phyloP scores from a whole-genome alignment of 2,888 invertebrate species.

The Lasioglossum pauxillum region DNA sequence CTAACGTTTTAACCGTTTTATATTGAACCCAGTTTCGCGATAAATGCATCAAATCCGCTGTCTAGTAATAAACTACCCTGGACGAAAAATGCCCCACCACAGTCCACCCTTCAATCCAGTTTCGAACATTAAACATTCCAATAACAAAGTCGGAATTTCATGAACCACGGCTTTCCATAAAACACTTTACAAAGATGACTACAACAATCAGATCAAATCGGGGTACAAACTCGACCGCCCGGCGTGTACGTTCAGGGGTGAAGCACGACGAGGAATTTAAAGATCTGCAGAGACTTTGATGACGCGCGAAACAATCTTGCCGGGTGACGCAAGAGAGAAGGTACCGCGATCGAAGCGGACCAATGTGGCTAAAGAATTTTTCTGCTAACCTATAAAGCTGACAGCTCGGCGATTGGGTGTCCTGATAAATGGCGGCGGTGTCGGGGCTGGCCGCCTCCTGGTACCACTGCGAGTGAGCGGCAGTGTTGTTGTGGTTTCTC shows the following conservation, averaged over 20 bases:
- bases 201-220: too few relatives aligned
- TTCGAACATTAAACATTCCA: too few relatives aligned
- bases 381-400: slow-evolving; percentile 81
- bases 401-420: slow-evolving; percentile 82
- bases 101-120: too few relatives aligned
- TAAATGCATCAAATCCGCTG: too few relatives aligned
- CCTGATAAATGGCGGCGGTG: slow-evolving; percentile 81
- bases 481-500: slow-evolving; percentile 77
- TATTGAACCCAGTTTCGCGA: too few relatives aligned
- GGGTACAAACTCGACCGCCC: not conserved
- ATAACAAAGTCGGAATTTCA: too few relatives aligned
- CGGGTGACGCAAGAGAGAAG: not conserved
- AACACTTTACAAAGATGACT: too few relatives aligned
- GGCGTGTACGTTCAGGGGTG: not conserved
- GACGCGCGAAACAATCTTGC: not conserved
- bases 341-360: not conserved
- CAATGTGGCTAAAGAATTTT: not conserved
- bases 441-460: slow-evolving; percentile 83
- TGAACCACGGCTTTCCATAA: too few relatives aligned
- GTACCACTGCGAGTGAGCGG: slow-evolving; percentile 82
- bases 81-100: too few relatives aligned
- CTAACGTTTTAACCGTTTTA: too few relatives aligned
- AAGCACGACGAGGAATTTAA: not conserved
- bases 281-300: not conserved
- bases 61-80: too few relatives aligned